These are phyloP conservation scores for Drosophila ironensis DNA, from an alignment of 1,140 invertebrate genomes.

Conservation along the genomic window DNA sequence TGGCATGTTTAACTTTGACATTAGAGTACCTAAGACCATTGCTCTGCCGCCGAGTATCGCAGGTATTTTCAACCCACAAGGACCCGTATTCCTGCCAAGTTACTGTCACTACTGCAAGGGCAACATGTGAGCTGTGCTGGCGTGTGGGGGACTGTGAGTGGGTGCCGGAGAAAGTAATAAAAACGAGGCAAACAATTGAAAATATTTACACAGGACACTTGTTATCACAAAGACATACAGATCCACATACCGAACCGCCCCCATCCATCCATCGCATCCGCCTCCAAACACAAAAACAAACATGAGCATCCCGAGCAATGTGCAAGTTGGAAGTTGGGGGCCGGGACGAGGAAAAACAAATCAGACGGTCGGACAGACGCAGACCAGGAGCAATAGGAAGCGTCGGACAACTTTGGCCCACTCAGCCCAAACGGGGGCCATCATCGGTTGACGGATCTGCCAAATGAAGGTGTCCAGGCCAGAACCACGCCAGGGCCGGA, in stretches of 20 bases:
- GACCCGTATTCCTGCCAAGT: slow-evolving; percentile 1
- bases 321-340: slow-evolving; percentile 4
- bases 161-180: slow-evolving; percentile 66
- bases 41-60: slow-evolving; percentile 42
- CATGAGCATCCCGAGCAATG: slow-evolving; percentile 52
- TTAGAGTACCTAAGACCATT: slow-evolving; percentile 59
- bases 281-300: slow-evolving; percentile 35
- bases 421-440: background rate
- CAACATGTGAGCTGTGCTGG: slow-evolving; percentile 18
- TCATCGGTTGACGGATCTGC: slow-evolving; percentile 25
- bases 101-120: slow-evolving; percentile 37
- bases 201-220: slow-evolving; percentile 80
- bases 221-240: slow-evolving; percentile 74
- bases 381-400: slow-evolving; percentile 58
- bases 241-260: background rate
- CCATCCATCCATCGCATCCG: background rate
- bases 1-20: slow-evolving; percentile 68
- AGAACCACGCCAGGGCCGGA: too few relatives aligned
- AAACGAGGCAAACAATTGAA: slow-evolving; percentile 77
- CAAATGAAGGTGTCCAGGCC: slow-evolving; percentile 12
- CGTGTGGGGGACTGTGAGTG: slow-evolving; percentile 13
- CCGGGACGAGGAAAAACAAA: slow-evolving; percentile 49
- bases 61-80: slow-evolving; percentile 8
- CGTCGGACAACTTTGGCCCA: slow-evolving; percentile 46
- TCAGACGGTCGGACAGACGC: slow-evolving; percentile 41